phyloP scores from a whole-genome alignment of 2,797 vertebrate genomes.

The Pelobates cultripes region DNA sequence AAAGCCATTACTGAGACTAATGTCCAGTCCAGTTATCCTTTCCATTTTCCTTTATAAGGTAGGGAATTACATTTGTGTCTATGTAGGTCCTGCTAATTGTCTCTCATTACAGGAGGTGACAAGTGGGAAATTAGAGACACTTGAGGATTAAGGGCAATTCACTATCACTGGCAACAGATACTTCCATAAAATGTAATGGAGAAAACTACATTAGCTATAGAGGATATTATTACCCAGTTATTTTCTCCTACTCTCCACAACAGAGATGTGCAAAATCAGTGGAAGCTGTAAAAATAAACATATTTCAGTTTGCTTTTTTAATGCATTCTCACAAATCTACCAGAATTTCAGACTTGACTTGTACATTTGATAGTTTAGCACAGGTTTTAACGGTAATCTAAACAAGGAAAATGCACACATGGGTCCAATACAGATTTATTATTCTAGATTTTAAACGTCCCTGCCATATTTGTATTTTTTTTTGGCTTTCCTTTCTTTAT shows the following conservation, averaged over 20 bases:
- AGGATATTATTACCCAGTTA: slow-evolving; percentile 17
- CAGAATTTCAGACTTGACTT: background rate
- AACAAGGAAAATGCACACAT: background rate
- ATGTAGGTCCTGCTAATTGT: slow-evolving; percentile 79
- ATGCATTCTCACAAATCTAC: background rate
- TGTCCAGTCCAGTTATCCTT: slow-evolving; percentile 46
- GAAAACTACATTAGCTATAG: slow-evolving; percentile 45
- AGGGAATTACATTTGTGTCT: slow-evolving; percentile 71
- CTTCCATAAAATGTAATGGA: slow-evolving; percentile 55
- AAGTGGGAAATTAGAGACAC: slow-evolving; percentile 78
- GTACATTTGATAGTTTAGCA: background rate
- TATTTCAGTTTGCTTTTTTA: background rate
- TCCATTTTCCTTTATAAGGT: slow-evolving; percentile 61
- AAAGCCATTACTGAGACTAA: slow-evolving; percentile 49
- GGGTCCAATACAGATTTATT: background rate
- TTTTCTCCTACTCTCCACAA: background rate
- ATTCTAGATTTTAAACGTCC: too few relatives aligned
- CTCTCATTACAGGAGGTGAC: slow-evolving; percentile 83
- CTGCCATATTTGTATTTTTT: too few relatives aligned
- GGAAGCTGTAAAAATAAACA: background rate
- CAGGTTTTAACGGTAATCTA: background rate
- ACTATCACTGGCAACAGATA: slow-evolving; percentile 54
- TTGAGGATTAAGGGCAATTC: slow-evolving; percentile 81
- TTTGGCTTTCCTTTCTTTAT: too few relatives aligned
- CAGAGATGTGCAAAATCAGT: background rate